Percentiles rank a stretch among this genome's conserved stretches.
These are phyloP conservation scores for Hydrophis major DNA, from an alignment of 2,797 vertebrate species.

Conservation along the genomic window DNA sequence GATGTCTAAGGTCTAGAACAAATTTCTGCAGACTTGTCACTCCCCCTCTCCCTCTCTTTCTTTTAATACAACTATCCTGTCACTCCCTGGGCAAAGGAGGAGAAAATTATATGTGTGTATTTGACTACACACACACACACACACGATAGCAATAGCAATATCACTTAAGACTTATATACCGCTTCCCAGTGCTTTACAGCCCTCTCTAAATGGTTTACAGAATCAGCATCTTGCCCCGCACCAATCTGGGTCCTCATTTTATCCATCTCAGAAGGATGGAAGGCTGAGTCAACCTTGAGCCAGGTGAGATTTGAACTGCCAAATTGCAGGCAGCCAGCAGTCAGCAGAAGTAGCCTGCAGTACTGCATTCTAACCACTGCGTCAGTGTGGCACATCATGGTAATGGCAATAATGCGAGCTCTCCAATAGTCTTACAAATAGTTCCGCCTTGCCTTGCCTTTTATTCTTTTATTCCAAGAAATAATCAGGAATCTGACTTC, in stretches of 20 bases:
- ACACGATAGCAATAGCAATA: neutral
- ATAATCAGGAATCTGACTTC: neutral
- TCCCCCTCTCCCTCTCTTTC: neutral
- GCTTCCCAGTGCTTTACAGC: too few species aligned
- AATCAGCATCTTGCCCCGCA: too few species aligned
- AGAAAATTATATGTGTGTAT: neutral
- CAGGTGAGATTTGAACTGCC: too few species aligned
- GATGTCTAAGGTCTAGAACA: neutral
- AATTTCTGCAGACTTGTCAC: neutral
- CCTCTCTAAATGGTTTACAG: too few species aligned
- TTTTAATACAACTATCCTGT: neutral
- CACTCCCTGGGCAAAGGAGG: neutral
- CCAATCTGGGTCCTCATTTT: too few species aligned
- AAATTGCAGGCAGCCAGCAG: too few species aligned
- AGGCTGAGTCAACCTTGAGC: too few species aligned
- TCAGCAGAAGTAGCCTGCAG: too few species aligned
- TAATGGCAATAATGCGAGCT: neutral
- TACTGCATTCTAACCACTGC: too few species aligned
- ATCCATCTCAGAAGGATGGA: too few species aligned
- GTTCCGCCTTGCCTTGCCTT: neutral
- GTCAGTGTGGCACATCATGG: too few species aligned
- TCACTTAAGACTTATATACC: too few species aligned
- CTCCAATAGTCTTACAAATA: neutral
- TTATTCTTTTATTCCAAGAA: neutral
- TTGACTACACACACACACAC: neutral